Percentiles rank a stretch among this genome's conserved stretches.
These are phyloP conservation scores for Panthera leo DNA, from an alignment of 2,113 vertebrate genomes.

Conservation along the genomic window DNA sequence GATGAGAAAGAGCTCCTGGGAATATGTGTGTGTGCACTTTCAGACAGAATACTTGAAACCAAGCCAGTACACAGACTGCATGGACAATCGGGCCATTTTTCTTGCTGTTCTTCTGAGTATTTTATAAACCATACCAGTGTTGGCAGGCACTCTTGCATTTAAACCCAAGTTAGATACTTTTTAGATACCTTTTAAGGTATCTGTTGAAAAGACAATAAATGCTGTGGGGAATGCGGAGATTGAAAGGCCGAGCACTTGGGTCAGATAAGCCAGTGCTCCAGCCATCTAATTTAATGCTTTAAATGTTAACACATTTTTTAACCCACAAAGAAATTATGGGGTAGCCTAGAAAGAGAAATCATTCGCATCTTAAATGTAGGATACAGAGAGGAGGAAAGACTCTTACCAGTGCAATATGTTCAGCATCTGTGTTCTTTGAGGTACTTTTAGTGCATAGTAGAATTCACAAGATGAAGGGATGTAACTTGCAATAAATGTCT, in stretches of 20 bases:
- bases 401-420: background rate
- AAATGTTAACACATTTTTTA: background rate
- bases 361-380: background rate
- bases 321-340: background rate
- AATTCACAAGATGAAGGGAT: background rate
- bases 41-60: background rate
- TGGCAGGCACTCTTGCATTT: background rate
- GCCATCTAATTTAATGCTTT: background rate
- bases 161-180: background rate
- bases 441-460: background rate
- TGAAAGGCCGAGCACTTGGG: background rate
- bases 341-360: constrained; percentile 14
- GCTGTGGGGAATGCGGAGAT: background rate
- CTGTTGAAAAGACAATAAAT: background rate
- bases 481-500: background rate
- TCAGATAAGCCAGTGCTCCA: background rate
- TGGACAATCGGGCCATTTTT: background rate
- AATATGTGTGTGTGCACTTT: background rate
- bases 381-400: background rate
- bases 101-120: background rate
- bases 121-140: background rate
- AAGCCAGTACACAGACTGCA: background rate
- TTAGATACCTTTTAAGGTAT: background rate
- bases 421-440: background rate
- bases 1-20: background rate